Conservation (phyloP, 2,113 vertebrate genomes). For the Paramisgurnus dabryanus region DNA sequence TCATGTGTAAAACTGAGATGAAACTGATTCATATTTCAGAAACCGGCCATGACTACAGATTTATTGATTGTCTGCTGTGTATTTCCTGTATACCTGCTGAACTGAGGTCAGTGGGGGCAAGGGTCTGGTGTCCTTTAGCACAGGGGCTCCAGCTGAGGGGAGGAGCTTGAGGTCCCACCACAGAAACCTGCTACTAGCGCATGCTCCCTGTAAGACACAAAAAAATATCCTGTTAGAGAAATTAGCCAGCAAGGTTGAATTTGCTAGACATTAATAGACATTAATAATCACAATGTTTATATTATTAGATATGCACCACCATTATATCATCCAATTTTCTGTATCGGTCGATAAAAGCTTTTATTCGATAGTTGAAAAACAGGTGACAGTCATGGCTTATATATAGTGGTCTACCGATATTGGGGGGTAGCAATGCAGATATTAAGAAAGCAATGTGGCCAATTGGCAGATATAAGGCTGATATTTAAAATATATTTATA, state of each 20-base stretch:
- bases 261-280: background rate
- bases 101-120: conserved; percentile 43
- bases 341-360: no score
- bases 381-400: no score
- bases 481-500: no score
- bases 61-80: background rate
- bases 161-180: conserved; percentile 74
- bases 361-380: no score
- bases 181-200: conserved; percentile 66
- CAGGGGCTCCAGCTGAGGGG: conserved; percentile 66
- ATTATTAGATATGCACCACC: no score
- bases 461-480: no score
- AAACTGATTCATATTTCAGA: background rate
- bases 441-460: no score
- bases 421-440: no score
- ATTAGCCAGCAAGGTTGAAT: background rate
- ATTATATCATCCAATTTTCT: no score
- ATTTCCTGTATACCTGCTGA: conserved; percentile 62
- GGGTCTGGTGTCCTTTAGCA: conserved; percentile 66
- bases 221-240: background rate
- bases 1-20: background rate
- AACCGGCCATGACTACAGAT: background rate
- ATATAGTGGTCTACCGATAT: no score
- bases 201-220: conserved; percentile 67
- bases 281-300: background rate